Base-by-base conservation (phyloP, 23 tunicate species). In the Ascidia mentula region DNA sequence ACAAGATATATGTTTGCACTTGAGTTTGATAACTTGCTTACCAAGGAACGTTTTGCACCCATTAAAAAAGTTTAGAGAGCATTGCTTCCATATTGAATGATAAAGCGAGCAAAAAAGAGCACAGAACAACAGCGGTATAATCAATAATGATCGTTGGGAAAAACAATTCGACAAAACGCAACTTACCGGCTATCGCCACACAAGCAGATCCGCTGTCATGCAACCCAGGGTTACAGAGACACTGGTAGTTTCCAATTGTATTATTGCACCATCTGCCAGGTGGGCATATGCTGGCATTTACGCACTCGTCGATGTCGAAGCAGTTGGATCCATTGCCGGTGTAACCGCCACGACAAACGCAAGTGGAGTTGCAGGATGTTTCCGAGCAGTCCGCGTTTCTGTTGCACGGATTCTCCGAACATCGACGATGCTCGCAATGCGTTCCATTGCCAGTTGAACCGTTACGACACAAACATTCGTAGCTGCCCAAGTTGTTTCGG, bases 401-500 rank as follows among this genome's bases (percentile, higher is more conserved):
- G 24, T 53, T 26, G 65, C 65, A 53, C 24, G 65, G 65, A 53
- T 26, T 9, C 22, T 3, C 1, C 7, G 24, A 9, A 9, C 65
- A 53, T 20, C 1, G 4, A 20, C 22, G 28, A 28, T 28, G 22
- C 24, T 3, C 24, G 65, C 65, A 53, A 53, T 53, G 4, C 4
- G 24, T 20, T 20, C 65, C 65, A 28, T 53, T 9, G 24, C 65
- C 13, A 20, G 13, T 53, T 8, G 72, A 81, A 1, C 85, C 85
- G 4, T 36, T 37, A 18, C 72, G 38, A 31, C 85, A 81, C 13
- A 13, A 5, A 42, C 85, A 81, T 0, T 5, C 24, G 53, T 34
- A 81, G 53, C 78, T 81, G 31, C 85, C 85, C 24, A 72, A 18
- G 17, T 34, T 33, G 53, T 81, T 81, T 38, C 72, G 40, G 0